A percentile compares a stretch with the other conserved stretches of the same genome.
Evolutionary conservation across 2,113 vertebrate genomes (phyloP).

Genomic region (Cathartes aura): DNA sequence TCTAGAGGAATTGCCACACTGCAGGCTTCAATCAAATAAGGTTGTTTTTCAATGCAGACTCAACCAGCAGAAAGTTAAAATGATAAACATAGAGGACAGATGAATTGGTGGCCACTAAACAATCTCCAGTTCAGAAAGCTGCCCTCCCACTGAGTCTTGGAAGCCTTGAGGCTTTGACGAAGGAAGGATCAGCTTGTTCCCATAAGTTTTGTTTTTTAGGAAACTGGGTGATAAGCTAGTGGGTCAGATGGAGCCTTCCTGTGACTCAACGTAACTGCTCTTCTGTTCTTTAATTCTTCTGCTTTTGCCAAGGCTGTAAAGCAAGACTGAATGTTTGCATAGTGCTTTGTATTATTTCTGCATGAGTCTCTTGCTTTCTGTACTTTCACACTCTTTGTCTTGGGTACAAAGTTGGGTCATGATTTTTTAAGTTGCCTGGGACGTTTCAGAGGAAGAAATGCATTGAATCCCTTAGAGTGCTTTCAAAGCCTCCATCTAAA

Average conservation of each 20-base stretch:
- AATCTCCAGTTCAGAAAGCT: neutral
- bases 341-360: neutral
- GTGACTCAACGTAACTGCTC: neutral
- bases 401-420: neutral
- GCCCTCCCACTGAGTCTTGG: neutral
- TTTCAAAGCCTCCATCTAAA: neutral
- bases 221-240: neutral
- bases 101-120: neutral
- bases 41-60: neutral
- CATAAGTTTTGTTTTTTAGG: neutral
- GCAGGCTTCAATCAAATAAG: neutral
- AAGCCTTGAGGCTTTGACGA: neutral
- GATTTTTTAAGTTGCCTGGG: neutral
- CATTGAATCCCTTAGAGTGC: neutral
- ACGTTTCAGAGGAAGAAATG: neutral
- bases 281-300: neutral
- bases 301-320: neutral
- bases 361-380: neutral
- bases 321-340: neutral
- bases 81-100: neutral
- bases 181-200: neutral
- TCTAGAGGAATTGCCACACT: neutral
- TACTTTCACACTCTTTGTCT: neutral
- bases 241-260: neutral
- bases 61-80: neutral